These are phyloP conservation scores for Timema podura DNA, from an alignment of 2,888 invertebrate genomes.

Conservation along the genomic window DNA sequence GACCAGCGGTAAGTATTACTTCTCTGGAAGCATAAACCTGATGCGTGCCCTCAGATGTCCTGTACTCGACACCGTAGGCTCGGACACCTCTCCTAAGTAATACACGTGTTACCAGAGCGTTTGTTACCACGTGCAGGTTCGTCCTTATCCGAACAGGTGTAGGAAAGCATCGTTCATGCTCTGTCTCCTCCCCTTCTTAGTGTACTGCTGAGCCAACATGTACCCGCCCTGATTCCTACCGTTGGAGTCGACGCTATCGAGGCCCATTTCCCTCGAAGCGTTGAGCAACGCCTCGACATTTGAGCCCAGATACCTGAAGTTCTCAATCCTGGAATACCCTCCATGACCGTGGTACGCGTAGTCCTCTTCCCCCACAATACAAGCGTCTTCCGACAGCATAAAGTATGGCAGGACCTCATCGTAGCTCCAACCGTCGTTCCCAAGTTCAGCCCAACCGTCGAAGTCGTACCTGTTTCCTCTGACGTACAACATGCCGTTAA, in stretches of 20 bases:
- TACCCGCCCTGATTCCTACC: constrained; percentile 43
- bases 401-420: constrained; percentile 25
- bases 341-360: constrained; percentile 29
- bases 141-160: constrained; percentile 34
- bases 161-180: constrained; percentile 55
- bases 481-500: constrained; percentile 48
- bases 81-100: constrained; percentile 51
- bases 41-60: constrained; percentile 65
- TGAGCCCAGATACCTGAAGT: constrained; percentile 43
- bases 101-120: constrained; percentile 50
- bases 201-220: constrained; percentile 33
- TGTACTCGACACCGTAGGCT: constrained; percentile 79
- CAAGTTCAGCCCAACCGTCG: constrained; percentile 43
- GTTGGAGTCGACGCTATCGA: constrained; percentile 34
- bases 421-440: constrained; percentile 32
- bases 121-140: constrained; percentile 40
- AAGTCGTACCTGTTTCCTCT: constrained; percentile 42
- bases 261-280: constrained; percentile 43
- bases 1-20: constrained; percentile 25
- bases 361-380: constrained; percentile 13
- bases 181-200: constrained; percentile 35
- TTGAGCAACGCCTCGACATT: constrained; percentile 42
- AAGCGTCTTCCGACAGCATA: constrained; percentile 28
- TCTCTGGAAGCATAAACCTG: constrained; percentile 48
- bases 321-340: constrained; percentile 44